Evolutionary conservation across 1,140 invertebrate species (phyloP).

Genomic region (Bombus sylvicola): DNA sequence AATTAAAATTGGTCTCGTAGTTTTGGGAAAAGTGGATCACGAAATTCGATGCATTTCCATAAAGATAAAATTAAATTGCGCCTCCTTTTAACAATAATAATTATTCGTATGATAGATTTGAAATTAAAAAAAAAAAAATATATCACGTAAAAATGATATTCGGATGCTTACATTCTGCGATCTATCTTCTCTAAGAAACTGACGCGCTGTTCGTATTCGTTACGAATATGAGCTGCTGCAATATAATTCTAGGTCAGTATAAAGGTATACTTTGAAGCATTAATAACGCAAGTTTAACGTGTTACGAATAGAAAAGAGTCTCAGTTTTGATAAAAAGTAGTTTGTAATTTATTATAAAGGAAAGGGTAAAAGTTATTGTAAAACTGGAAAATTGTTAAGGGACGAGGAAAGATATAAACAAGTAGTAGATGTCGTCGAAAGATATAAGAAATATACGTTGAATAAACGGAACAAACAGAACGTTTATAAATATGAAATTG

Average conservation of each 20-base stretch:
- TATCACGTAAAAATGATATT: background rate
- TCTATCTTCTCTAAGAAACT: background rate
- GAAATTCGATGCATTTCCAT: background rate
- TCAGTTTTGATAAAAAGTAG: background rate
- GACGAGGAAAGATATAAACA: background rate
- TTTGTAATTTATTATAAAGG: background rate
- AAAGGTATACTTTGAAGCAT: background rate
- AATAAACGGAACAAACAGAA: background rate
- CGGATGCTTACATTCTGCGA: background rate
- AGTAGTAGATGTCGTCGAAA: background rate
- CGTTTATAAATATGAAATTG: background rate
- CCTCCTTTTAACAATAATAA: background rate
- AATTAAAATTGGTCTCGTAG: background rate
- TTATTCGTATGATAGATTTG: background rate
- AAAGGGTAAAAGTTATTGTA: background rate
- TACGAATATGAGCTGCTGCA: background rate
- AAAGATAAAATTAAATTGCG: background rate
- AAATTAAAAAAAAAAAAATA: background rate
- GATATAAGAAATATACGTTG: background rate
- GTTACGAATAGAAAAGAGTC: background rate
- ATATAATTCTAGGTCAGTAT: slow-evolving; percentile 5
- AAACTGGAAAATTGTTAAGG: background rate
- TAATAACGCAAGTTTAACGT: background rate
- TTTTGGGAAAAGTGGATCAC: background rate
- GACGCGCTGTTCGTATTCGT: background rate